A percentile compares a stretch with the other conserved stretches of the same genome.
Conservation (phyloP, 1,140 invertebrate species). For the Sipha flava region DNA sequence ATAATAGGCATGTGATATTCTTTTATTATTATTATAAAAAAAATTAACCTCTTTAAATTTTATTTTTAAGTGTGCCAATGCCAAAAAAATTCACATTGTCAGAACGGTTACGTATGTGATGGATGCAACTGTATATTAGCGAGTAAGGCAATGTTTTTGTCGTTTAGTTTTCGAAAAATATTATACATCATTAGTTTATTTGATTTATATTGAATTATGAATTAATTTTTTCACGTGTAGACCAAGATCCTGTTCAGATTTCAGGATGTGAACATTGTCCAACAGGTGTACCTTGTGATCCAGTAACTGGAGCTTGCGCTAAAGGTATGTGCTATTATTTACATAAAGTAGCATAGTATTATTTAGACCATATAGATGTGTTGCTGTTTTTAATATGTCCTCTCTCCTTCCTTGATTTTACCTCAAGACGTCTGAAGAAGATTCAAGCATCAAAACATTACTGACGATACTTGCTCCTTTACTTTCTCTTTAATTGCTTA, state of each 20-base stretch:
- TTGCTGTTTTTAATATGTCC: slow-evolving; percentile 41
- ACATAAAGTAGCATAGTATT: background rate
- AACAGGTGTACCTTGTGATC: slow-evolving; percentile 62
- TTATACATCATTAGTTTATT: too few relatives aligned
- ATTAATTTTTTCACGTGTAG: background rate
- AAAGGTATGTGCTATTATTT: slow-evolving; percentile 54
- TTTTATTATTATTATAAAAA: too few relatives aligned
- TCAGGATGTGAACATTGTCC: slow-evolving; percentile 63
- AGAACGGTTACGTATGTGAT: slow-evolving; percentile 52
- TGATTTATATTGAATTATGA: background rate
- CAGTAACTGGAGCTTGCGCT: slow-evolving; percentile 63
- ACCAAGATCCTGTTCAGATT: slow-evolving; percentile 20
- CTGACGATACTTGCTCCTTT: slow-evolving; percentile 19
- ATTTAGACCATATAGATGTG: slow-evolving; percentile 38
- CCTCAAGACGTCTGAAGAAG: slow-evolving; percentile 21
- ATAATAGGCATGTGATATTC: too few relatives aligned
- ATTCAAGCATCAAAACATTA: slow-evolving; percentile 15
- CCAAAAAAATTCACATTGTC: slow-evolving; percentile 54
- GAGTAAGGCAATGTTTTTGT: slow-evolving; percentile 44
- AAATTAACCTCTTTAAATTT: slow-evolving; percentile 5
- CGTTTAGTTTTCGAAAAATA: background rate
- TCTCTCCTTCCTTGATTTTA: slow-evolving; percentile 14
- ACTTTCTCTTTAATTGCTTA: slow-evolving; percentile 24
- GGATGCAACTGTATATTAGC: slow-evolving; percentile 55
- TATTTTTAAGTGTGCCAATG: slow-evolving; percentile 55